Conservation (phyloP, 2,888 invertebrate genomes). For the Microctonus hyperodae region DNA sequence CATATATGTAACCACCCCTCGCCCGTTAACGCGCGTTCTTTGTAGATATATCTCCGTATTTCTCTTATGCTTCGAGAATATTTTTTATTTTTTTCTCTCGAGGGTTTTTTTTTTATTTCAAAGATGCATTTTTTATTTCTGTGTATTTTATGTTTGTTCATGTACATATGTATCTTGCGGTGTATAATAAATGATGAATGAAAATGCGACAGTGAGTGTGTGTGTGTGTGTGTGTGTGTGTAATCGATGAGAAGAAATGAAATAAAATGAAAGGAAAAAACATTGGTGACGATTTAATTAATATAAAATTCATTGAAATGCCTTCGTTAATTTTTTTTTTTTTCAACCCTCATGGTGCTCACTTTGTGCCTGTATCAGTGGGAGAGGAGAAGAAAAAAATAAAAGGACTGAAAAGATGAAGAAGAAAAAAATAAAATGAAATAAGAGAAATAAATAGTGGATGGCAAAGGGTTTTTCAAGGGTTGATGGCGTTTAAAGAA, state of each 20-base stretch:
- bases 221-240: neutral
- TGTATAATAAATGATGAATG: neutral
- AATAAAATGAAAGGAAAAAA: neutral
- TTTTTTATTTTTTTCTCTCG: neutral
- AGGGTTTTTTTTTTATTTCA: neutral
- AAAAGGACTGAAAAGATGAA: conserved; percentile 19
- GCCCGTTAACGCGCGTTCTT: neutral
- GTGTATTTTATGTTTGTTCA: neutral
- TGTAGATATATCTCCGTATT: neutral
- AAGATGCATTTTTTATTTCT: neutral
- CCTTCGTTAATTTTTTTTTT: conserved; percentile 48
- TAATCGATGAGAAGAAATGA: neutral
- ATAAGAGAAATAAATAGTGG: conserved; percentile 29
- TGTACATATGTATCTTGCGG: too few species aligned
- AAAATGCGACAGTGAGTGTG: neutral
- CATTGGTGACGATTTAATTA: conserved; percentile 57
- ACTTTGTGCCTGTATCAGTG: too few species aligned
- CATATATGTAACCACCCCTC: neutral
- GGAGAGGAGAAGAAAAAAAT: neutral
- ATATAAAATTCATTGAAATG: conserved; percentile 59
- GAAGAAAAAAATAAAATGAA: conserved; percentile 16
- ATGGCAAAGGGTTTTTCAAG: conserved; percentile 52
- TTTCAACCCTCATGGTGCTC: conserved; percentile 29
- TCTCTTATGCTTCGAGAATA: neutral
- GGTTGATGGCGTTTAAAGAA: conserved; percentile 58